A percentile compares a stretch with the other conserved stretches of the same genome.
Conservation (phyloP, 2,888 invertebrate genomes). For the Nephrotoma appendiculata region DNA sequence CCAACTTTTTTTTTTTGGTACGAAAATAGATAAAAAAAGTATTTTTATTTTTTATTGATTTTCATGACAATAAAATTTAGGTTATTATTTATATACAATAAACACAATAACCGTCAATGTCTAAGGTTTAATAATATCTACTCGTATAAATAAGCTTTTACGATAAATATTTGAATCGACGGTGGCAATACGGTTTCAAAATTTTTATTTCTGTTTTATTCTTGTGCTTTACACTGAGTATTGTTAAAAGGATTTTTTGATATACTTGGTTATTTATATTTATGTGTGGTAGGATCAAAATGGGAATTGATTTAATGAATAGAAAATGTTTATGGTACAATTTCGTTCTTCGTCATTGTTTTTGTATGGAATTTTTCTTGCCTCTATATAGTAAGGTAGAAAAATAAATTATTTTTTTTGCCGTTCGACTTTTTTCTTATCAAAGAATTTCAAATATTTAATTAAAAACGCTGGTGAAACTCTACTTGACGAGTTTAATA, state of each 20-base stretch:
- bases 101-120: not conserved
- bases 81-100: not conserved
- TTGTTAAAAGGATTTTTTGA: not conserved
- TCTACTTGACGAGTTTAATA: not conserved
- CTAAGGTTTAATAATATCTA: not conserved
- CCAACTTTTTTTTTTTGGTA: not conserved
- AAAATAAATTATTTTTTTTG: not conserved
- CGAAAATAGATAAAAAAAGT: not conserved
- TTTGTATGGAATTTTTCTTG: not conserved
- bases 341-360: not conserved
- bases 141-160: not conserved
- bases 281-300: not conserved
- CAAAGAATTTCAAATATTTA: not conserved
- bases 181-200: not conserved
- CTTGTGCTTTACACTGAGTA: not conserved
- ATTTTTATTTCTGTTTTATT: not conserved
- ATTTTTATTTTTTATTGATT: not conserved
- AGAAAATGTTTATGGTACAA: not conserved
- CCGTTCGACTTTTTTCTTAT: not conserved
- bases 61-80: not conserved
- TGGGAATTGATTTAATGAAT: not conserved
- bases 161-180: too few species aligned
- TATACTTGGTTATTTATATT: not conserved
- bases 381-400: not conserved
- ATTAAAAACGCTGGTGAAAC: not conserved